A percentile compares a stretch with the other conserved stretches of the same genome.
These are phyloP conservation scores for Eurosta solidaginis DNA, from an alignment of 1,140 invertebrate genomes.

Conservation along the genomic window DNA sequence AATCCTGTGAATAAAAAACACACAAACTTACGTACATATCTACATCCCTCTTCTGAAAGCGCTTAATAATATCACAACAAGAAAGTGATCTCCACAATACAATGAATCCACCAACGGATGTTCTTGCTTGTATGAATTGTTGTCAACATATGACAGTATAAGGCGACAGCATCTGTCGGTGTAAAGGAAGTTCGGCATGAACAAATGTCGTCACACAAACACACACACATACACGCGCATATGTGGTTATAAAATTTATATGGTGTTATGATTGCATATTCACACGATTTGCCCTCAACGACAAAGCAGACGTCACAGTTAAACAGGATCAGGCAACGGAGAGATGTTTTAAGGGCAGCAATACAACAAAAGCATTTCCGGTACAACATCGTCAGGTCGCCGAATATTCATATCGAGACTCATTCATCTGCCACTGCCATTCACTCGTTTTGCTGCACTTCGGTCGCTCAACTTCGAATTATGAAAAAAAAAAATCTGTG, in stretches of 20 bases:
- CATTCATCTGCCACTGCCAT: conserved; percentile 6
- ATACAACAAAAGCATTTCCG: conserved; percentile 22
- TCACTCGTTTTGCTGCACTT: not conserved
- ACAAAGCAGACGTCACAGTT: no score
- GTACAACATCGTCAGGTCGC: not conserved
- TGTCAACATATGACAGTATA: conserved; percentile 7
- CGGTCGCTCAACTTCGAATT: not conserved
- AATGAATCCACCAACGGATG: not conserved
- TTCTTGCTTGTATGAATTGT: conserved; percentile 3
- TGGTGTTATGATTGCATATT: not conserved
- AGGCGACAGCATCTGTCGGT: conserved; percentile 17
- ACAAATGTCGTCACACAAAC: not conserved
- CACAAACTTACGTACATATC: not conserved
- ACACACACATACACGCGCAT: not conserved
- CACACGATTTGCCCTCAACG: not conserved
- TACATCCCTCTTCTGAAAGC: not conserved
- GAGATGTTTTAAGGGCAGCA: no score
- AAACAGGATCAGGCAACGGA: not conserved
- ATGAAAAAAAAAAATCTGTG: not conserved
- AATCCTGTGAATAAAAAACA: not conserved
- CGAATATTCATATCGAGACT: not conserved
- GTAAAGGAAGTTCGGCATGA: not conserved
- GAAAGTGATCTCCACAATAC: not conserved
- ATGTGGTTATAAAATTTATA: not conserved
- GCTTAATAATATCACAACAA: not conserved